Evolutionary conservation across 1,140 invertebrate species (phyloP), one percentile per base, ranked within the genome.

Genomic region (Tetramorium parvispinum): DNA sequence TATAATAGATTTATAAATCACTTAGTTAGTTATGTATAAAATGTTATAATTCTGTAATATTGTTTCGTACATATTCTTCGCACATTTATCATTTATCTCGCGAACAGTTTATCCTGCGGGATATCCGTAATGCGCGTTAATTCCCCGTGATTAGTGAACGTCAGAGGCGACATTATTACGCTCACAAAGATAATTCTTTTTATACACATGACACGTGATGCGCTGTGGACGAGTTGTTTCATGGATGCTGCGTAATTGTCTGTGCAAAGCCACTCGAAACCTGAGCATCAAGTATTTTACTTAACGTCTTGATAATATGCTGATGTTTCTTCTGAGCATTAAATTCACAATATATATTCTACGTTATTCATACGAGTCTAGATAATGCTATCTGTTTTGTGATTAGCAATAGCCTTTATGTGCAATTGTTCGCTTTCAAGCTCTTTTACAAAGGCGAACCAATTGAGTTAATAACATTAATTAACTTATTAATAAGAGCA

Each of bases 181-280:
- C 16, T 79, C n/a, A 3, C 46, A 24, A 59, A 83, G 55, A 83
- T 73, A 82, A 82, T 21, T 78, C 16, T 83, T 82, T 63, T 78
- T 73, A 16, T 65, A 46, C 53, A 46, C 53, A n/a, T 32, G 32
- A 73, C 43, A 79, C 18, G 24, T 46, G 3, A 53, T 27, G 40
- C 51, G 51, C 3, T 13, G 78, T 21, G 5, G 8, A 73, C 53
- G 66, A 82, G 16, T 37, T 6, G n/a, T 13, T 53, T 66, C 13
- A 13, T 27, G 53, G 68, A 83, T 83, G 78, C 65, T 81, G 78
- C 49, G 46, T 8, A 18, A 43, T 68, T 27, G 68, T 59, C 32
- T 68, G 8, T 10, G 24, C 59, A 13, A 27, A 24, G 24, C 7
- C n/a, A 83, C 40, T 73, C 53, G 51, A 83, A 51, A 43, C 66